phyloP scores from a whole-genome alignment of 1,140 invertebrate species.

The Monomorium pharaonis region DNA sequence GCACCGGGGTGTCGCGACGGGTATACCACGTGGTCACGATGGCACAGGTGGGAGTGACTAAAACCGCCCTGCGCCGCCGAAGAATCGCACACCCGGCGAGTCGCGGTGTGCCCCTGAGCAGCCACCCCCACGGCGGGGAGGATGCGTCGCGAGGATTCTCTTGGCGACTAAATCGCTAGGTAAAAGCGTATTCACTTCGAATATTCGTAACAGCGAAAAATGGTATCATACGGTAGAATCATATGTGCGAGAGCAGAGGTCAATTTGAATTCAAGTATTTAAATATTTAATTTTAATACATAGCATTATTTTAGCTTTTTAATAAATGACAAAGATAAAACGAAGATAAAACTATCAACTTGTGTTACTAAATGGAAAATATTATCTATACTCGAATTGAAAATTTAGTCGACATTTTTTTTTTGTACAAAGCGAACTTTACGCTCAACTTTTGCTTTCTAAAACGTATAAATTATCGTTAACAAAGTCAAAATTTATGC shows the following conservation, averaged over 20 bases:
- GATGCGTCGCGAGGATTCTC: constrained; percentile 1
- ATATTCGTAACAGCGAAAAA: too few species aligned
- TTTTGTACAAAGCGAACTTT: background rate
- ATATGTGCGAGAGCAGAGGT: background rate
- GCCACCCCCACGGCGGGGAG: constrained; percentile 43
- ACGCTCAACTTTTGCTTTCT: background rate
- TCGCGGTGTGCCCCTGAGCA: constrained; percentile 57
- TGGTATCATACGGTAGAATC: too few species aligned
- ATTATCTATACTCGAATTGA: too few species aligned
- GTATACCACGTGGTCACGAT: constrained; percentile 80
- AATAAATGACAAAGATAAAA: too few species aligned
- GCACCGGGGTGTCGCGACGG: constrained; percentile 66
- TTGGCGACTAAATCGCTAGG: background rate
- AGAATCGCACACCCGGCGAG: constrained; percentile 66
- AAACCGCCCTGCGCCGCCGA: constrained; percentile 77
- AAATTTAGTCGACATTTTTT: too few species aligned
- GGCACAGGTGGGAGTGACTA: constrained; percentile 84
- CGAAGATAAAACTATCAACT: too few species aligned
- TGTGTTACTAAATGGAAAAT: too few species aligned
- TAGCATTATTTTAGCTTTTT: too few species aligned
- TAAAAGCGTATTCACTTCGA: background rate
- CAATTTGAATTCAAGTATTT: too few species aligned
- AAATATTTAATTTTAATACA: too few species aligned
- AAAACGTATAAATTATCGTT: background rate
- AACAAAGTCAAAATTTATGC: background rate